phyloP scores from a whole-genome alignment of 1,140 invertebrate genomes.

The Scaptomyza graminum region DNA sequence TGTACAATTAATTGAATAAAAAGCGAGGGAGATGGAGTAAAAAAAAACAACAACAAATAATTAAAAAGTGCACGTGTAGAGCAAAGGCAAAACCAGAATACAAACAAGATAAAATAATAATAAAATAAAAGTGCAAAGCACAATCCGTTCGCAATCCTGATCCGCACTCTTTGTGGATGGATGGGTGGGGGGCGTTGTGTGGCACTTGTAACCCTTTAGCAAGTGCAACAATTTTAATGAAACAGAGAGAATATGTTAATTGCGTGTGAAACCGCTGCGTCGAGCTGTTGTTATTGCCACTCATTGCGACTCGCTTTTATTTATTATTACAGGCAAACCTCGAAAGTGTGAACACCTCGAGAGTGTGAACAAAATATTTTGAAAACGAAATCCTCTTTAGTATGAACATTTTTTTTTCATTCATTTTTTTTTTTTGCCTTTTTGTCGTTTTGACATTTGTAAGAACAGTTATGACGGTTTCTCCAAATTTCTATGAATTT shows the following conservation, averaged over 20 bases:
- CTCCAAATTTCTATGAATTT: too few relatives aligned
- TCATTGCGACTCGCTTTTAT: constrained; percentile 56
- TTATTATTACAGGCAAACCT: constrained; percentile 79
- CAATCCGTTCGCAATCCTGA: constrained; percentile 15
- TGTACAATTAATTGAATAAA: constrained; percentile 76
- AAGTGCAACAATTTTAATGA: constrained; percentile 76
- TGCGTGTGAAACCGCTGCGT: constrained; percentile 78
- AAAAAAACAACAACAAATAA: constrained; percentile 54
- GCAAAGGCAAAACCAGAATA: constrained; percentile 29
- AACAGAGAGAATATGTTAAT: constrained; percentile 80
- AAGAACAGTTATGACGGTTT: too few relatives aligned
- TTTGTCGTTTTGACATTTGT: too few relatives aligned
- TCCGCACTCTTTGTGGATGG: not conserved
- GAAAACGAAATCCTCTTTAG: too few relatives aligned
- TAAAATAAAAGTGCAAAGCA: not conserved
- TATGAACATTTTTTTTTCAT: constrained; percentile 53
- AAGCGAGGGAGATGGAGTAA: constrained; percentile 27
- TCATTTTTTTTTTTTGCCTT: constrained; percentile 9
- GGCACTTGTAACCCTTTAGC: constrained; percentile 36
- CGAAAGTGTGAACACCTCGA: too few relatives aligned
- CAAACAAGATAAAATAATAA: constrained; percentile 28
- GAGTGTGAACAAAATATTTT: too few relatives aligned
- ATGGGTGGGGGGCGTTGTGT: not conserved
- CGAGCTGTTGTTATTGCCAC: constrained; percentile 34
- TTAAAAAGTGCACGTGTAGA: constrained; percentile 39